Conservation (phyloP, 1,140 invertebrate species). For the Cherax quadricarinatus region DNA sequence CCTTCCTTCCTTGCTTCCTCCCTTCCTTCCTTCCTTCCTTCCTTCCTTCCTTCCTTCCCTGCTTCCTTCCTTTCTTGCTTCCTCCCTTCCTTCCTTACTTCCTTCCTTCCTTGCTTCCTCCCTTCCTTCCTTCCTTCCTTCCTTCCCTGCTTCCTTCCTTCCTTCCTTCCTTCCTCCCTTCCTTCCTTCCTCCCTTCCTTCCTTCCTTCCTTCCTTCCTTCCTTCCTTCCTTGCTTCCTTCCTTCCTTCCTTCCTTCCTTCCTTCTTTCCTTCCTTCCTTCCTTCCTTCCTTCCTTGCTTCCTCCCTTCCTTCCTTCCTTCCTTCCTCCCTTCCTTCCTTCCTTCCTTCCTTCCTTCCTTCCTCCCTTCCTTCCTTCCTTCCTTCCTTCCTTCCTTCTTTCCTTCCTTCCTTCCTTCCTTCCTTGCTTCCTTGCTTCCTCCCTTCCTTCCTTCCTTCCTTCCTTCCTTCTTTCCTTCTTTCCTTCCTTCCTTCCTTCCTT, state of each 20-base stretch:
- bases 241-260: not conserved
- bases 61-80: not conserved
- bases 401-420: not conserved
- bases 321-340: not conserved
- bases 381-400: not conserved
- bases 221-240: too few species aligned
- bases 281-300: too few species aligned
- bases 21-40: not conserved
- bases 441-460: not conserved
- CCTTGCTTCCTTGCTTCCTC: not conserved
- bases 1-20: not conserved
- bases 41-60: not conserved
- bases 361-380: not conserved
- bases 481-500: not conserved
- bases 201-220: too few species aligned
- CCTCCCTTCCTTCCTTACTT: too few species aligned
- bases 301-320: slow-evolving; percentile 14
- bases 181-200: too few species aligned
- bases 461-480: not conserved
- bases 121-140: not conserved
- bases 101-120: too few species aligned
- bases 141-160: too few species aligned
- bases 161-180: too few species aligned
- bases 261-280: not conserved
- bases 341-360: not conserved